These are phyloP conservation scores for Drosophila asahinai DNA, from an alignment of 1,140 invertebrate species.

Conservation along the genomic window DNA sequence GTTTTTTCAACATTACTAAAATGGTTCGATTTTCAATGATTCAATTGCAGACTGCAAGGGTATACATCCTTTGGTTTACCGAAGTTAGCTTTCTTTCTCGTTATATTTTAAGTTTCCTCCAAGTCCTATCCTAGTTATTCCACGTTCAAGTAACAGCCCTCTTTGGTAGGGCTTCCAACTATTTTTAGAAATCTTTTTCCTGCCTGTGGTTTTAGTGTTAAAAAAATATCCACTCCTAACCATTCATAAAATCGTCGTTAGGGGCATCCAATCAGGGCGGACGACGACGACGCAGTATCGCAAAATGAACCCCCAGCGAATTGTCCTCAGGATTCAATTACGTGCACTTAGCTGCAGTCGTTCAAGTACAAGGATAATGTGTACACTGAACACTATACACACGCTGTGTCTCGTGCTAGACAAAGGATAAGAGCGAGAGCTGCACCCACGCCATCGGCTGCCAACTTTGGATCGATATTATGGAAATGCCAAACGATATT, in stretches of 20 bases:
- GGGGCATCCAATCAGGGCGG: slow-evolving; percentile 38
- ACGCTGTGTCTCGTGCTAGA: slow-evolving; percentile 16
- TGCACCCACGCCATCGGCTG: slow-evolving; percentile 35
- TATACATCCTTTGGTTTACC: too few relatives aligned
- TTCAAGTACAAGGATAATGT: slow-evolving; percentile 80
- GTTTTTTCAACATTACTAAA: too few relatives aligned
- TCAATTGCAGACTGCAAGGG: too few relatives aligned
- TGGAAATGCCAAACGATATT: slow-evolving; percentile 79
- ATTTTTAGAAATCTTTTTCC: background rate
- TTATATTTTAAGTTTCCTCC: too few relatives aligned
- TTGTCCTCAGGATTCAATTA: slow-evolving; percentile 71
- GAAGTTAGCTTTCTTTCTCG: too few relatives aligned
- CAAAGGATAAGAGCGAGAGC: slow-evolving; percentile 29
- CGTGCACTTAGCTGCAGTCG: slow-evolving; percentile 73
- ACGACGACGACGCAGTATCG: slow-evolving; percentile 37
- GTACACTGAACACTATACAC: slow-evolving; percentile 30
- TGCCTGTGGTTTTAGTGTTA: slow-evolving; percentile 10
- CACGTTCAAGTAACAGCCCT: too few relatives aligned
- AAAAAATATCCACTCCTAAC: slow-evolving; percentile 5
- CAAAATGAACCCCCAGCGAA: slow-evolving; percentile 29
- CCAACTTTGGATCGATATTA: slow-evolving; percentile 70
- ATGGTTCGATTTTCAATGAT: too few relatives aligned
- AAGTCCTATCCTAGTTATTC: too few relatives aligned
- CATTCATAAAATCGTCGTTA: slow-evolving; percentile 57
- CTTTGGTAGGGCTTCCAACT: background rate